Evolutionary conservation across 2,888 invertebrate genomes (phyloP).

Genomic region (Scrobipalpa costella): DNA sequence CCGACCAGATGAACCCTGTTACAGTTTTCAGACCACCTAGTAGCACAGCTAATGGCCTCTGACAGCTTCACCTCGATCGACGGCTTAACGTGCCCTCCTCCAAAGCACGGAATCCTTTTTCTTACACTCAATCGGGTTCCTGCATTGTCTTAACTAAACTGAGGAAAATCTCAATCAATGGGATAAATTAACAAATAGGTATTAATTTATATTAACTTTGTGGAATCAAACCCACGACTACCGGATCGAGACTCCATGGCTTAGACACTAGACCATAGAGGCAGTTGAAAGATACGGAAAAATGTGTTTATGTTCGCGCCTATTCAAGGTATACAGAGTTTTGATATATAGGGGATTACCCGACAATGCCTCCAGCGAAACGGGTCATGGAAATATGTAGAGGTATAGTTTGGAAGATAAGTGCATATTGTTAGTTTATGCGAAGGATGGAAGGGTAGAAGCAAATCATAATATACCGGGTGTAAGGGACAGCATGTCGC

Average conservation of each 20-base stretch:
- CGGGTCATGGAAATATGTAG: not conserved
- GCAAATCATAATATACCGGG: no score
- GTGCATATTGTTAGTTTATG: not conserved
- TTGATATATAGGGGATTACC: constrained; percentile 25
- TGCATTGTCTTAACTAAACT: no score
- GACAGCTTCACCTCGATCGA: not conserved
- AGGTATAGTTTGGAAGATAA: not conserved
- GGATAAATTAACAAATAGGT: no score
- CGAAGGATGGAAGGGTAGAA: not conserved
- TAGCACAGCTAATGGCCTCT: not conserved
- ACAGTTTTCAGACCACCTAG: no score
- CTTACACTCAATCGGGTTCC: no score
- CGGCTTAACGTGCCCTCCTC: no score
- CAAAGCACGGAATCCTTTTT: no score
- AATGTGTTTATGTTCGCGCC: constrained; percentile 27
- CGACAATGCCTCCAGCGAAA: constrained; percentile 9
- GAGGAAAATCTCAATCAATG: no score
- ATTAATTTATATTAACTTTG: no score
- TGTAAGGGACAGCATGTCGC: no score
- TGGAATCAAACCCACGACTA: not conserved
- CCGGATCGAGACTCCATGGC: not conserved
- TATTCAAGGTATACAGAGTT: constrained; percentile 18
- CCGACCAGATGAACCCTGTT: no score
- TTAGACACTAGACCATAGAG: no score
- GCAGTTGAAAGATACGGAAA: not conserved